Evolutionary conservation across 2,113 vertebrate genomes (phyloP).

Genomic region (Pollimyrus isidori): DNA sequence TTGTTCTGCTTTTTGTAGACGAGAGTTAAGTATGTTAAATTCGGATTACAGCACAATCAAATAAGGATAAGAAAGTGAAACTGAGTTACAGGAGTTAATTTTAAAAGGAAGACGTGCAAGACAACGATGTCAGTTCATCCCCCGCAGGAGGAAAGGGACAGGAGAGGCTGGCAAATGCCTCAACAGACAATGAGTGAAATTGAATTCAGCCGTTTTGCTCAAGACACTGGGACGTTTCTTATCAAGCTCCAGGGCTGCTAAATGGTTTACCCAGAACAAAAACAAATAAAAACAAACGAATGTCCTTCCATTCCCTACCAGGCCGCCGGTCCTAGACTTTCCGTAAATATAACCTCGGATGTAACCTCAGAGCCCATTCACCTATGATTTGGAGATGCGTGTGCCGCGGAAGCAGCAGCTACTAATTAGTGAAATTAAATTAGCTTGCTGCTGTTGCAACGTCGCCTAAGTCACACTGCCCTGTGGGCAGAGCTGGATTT

Average conservation of each 20-base stretch:
- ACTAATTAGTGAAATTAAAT: conserved; percentile 7
- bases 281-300: not conserved
- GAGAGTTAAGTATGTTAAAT: not conserved
- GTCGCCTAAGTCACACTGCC: not conserved
- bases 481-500: not conserved
- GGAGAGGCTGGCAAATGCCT: not conserved
- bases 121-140: not conserved
- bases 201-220: not conserved
- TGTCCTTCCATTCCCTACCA: not conserved
- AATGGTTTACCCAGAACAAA: not conserved
- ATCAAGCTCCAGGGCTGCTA: not conserved
- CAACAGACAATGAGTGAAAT: not conserved
- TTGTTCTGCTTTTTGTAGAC: not conserved
- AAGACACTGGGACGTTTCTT: not conserved
- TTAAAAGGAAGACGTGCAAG: not conserved
- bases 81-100: not conserved
- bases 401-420: not conserved
- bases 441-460: not conserved
- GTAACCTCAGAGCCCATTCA: not conserved
- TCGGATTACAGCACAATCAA: not conserved
- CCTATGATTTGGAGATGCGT: not conserved
- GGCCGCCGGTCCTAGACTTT: not conserved
- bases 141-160: not conserved
- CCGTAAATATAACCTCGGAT: not conserved
- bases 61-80: not conserved